Evolutionary conservation across 1,140 invertebrate species (phyloP), one percentile per base, ranked within the genome.

Genomic region (Chrysomallon squamiferum): DNA sequence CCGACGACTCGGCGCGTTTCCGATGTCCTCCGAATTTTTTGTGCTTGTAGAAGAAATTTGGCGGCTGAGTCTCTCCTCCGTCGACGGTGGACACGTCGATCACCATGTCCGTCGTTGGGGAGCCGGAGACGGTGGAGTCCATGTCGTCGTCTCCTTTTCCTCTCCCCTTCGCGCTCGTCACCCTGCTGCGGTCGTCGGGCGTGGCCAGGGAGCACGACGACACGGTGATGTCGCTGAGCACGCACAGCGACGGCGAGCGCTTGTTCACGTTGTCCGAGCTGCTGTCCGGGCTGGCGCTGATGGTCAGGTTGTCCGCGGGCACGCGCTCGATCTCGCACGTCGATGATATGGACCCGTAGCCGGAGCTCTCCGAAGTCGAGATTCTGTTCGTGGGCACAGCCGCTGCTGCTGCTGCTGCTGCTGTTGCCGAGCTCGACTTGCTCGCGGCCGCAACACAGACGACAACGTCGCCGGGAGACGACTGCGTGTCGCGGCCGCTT

Each of bases 11-110:
- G 4, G 27, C 11, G 30, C 78, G 65, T 45, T 75, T 74, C 25
- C 73, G 65, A 61, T 78, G 66, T 33, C 59, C 62, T 47, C 68
- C 65, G 59, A 79, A 81, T 52, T 81, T 81, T 62, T 81, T 81
- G 66, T 81, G 79, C 38, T 77, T 73, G 61, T 81, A 81, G 22
- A 69, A 64, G 47, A 58, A 66, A 30, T 76, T 69, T 3, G 30
- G 38, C 38, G 54, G 57, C 11, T 73, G 63, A 7, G 49, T 71
- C 18, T 47, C 49, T 0, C 41, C 62, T 27, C 35, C 30, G 20
- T 41, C 27, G 18, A 41, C 0, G 30, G 27, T 11, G 22, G 29
- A 7, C 38, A 25, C 2, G 49, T 33, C 9, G 32, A 38, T 38
- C 6, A 38, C 15, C 35, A 38, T 38, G 35, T 38, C 35, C 6